Conservation (phyloP, 2,888 invertebrate genomes). For the Molanna angustata region DNA sequence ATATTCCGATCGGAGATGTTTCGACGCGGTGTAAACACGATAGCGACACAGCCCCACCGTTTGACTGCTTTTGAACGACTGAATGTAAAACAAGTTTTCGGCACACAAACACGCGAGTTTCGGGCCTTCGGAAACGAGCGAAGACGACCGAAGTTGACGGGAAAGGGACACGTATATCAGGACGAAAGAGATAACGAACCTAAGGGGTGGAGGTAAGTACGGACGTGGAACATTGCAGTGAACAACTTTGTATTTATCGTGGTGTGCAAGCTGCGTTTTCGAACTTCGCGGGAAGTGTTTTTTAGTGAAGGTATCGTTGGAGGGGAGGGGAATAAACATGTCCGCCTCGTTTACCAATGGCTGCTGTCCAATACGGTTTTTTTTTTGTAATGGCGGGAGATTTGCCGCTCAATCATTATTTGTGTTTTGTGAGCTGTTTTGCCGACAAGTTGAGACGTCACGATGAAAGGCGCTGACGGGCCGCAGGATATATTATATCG, state of each 20-base stretch:
- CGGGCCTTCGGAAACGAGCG: slow-evolving; percentile 6
- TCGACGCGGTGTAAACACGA: too few species aligned
- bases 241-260: slow-evolving; percentile 9
- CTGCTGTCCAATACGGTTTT: slow-evolving; percentile 11
- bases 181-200: slow-evolving; percentile 4
- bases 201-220: neutral
- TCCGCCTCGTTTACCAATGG: slow-evolving; percentile 21
- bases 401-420: slow-evolving; percentile 20
- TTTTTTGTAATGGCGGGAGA: slow-evolving; percentile 16
- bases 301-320: slow-evolving; percentile 1
- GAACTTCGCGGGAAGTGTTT: slow-evolving; percentile 17
- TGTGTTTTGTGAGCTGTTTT: slow-evolving; percentile 11
- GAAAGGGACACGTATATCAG: slow-evolving; percentile 4
- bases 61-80: slow-evolving; percentile 23
- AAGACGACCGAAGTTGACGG: slow-evolving; percentile 5
- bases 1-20: slow-evolving; percentile 12
- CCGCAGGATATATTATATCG: too few species aligned
- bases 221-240: slow-evolving; percentile 4
- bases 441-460: slow-evolving; percentile 23
- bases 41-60: slow-evolving; percentile 9
- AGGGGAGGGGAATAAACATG: slow-evolving; percentile 12
- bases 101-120: slow-evolving; percentile 9
- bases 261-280: slow-evolving; percentile 15
- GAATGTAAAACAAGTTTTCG: slow-evolving; percentile 17
- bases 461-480: slow-evolving; percentile 11